Evolutionary conservation across 2,888 invertebrate genomes (phyloP).

Genomic region (Agapostemon virescens): DNA sequence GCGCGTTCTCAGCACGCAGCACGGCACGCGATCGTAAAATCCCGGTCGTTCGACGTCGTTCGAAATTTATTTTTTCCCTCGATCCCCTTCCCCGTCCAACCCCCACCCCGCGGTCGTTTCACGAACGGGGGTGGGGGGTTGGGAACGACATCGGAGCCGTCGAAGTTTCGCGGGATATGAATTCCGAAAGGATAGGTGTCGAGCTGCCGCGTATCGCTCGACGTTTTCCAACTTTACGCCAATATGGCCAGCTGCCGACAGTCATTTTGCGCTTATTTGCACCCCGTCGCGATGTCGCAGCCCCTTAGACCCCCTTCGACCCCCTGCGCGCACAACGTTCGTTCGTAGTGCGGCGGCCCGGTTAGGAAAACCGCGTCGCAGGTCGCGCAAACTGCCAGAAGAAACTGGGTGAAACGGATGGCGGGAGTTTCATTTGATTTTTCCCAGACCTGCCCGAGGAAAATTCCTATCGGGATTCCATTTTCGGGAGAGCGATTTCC

Average conservation of each 20-base stretch:
- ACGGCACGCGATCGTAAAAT: slow-evolving; percentile 45
- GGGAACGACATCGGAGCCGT: background rate
- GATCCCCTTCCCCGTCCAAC: background rate
- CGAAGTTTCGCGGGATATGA: slow-evolving; percentile 49
- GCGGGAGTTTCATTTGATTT: slow-evolving; percentile 23
- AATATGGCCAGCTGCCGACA: slow-evolving; percentile 71
- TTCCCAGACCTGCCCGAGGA: background rate
- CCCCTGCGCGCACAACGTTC: background rate
- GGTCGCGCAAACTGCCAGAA: slow-evolving; percentile 1
- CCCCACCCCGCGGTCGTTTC: background rate
- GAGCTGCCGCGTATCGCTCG: slow-evolving; percentile 58
- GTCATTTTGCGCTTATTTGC: slow-evolving; percentile 75
- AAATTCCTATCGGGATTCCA: background rate
- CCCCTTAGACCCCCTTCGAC: background rate
- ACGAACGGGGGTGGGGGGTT: too few species aligned
- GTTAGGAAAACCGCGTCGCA: slow-evolving; percentile 35
- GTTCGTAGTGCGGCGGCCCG: slow-evolving; percentile 7
- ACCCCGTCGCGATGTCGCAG: slow-evolving; percentile 57
- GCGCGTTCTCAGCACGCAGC: background rate
- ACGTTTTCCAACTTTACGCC: slow-evolving; percentile 73
- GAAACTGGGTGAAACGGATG: slow-evolving; percentile 6
- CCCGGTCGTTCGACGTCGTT: slow-evolving; percentile 7
- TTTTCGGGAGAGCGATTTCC: background rate
- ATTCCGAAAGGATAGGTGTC: slow-evolving; percentile 63
- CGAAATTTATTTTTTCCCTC: slow-evolving; percentile 33